Conservation (phyloP, 2,113 vertebrate species). For the Macaca nemestrina region DNA sequence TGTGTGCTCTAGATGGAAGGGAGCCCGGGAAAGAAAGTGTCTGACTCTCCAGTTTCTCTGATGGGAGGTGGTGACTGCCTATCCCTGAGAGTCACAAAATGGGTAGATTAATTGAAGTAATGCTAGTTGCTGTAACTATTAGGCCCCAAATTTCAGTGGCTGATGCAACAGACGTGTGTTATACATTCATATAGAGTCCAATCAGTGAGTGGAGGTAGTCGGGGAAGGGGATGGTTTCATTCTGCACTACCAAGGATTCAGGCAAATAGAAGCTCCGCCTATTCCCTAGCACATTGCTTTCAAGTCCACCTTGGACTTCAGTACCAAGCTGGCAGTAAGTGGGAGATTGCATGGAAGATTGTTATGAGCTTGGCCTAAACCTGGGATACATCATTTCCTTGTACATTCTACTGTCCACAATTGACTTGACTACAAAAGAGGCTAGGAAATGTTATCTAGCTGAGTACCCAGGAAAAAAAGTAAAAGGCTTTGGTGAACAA, state of each 20-base stretch:
- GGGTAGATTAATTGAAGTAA: neutral
- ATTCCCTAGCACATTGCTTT: neutral
- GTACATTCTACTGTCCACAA: neutral
- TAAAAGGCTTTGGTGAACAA: neutral
- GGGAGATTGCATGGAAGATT: too few relatives aligned
- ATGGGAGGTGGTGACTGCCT: neutral
- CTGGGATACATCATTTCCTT: neutral
- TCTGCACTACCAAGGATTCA: too few relatives aligned
- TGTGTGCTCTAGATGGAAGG: neutral
- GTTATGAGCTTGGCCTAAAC: neutral
- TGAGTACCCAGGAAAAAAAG: neutral
- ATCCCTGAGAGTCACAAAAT: neutral
- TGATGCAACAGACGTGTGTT: neutral
- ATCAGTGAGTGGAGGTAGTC: neutral
- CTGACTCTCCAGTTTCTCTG: neutral
- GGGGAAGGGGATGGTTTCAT: too few relatives aligned
- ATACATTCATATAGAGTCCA: neutral
- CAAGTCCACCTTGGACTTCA: neutral
- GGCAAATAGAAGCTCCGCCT: neutral
- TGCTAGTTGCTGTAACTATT: neutral
- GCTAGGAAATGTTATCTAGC: neutral
- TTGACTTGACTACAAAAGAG: neutral
- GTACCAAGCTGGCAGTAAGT: neutral
- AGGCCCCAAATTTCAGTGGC: neutral
- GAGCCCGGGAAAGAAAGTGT: neutral